Percentiles rank a stretch among this genome's conserved stretches.
These are phyloP conservation scores for Rhinogobius similis DNA, from an alignment of 2,113 vertebrate species.

Conservation along the genomic window DNA sequence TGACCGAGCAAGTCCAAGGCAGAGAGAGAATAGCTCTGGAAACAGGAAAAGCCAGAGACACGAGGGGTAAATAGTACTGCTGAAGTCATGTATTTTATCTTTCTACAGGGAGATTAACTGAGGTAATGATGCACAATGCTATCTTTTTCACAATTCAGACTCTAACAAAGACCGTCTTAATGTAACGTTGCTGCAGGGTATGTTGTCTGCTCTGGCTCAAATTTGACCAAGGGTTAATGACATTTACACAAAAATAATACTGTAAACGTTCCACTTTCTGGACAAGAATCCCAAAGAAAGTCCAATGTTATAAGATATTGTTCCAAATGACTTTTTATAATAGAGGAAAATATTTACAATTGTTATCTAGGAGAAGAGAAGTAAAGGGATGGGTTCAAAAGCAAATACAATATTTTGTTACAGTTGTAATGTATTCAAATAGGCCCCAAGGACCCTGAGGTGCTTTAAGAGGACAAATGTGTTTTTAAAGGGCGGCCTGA, in stretches of 20 bases:
- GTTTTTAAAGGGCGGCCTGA: neutral
- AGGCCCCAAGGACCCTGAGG: neutral
- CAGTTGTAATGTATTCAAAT: neutral
- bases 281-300: neutral
- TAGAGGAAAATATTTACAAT: too few relatives aligned
- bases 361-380: too few relatives aligned
- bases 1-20: constrained; percentile 62
- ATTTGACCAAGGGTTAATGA: neutral
- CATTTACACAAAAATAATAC: neutral
- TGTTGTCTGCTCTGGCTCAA: neutral
- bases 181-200: neutral
- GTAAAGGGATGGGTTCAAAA: neutral
- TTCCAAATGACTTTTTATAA: too few relatives aligned
- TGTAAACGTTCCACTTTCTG: neutral
- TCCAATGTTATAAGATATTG: neutral
- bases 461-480: neutral
- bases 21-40: constrained; percentile 19
- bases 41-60: constrained; percentile 44
- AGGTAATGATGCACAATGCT: constrained; percentile 51
- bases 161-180: neutral
- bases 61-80: constrained; percentile 19
- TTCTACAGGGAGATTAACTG: constrained; percentile 49
- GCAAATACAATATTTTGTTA: neutral
- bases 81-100: constrained; percentile 33
- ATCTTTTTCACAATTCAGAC: constrained; percentile 32